phyloP scores from a whole-genome alignment of 2,797 vertebrate species.

The Alcedo atthis region DNA sequence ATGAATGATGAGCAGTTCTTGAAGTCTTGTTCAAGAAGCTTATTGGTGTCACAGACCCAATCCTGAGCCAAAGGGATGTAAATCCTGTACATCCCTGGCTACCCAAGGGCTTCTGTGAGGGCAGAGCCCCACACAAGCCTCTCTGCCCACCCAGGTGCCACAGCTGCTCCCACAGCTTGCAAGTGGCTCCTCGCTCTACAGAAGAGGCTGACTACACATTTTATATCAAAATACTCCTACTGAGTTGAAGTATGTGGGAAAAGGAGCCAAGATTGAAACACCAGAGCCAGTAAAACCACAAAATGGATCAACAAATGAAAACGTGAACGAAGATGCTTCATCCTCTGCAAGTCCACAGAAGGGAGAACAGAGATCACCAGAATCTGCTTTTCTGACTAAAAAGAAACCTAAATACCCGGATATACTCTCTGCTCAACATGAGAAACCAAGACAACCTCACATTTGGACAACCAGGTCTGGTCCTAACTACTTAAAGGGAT shows the following conservation, averaged over 20 bases:
- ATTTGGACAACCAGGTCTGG: background rate
- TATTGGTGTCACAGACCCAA: background rate
- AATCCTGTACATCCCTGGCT: background rate
- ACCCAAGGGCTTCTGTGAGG: background rate
- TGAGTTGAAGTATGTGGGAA: background rate
- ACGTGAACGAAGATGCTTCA: conserved; percentile 11
- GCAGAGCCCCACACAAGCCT: background rate
- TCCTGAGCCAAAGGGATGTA: background rate
- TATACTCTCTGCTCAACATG: background rate
- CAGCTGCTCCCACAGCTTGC: background rate
- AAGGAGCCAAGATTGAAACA: background rate
- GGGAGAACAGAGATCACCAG: background rate
- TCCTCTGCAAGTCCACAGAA: background rate
- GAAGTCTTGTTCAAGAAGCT: background rate
- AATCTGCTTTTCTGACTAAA: background rate
- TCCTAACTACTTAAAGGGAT: background rate
- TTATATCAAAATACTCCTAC: conserved; percentile 14
- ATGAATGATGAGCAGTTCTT: rapidly evolving
- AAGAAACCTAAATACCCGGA: background rate
- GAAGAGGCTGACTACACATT: background rate
- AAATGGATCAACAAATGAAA: conserved; percentile 3
- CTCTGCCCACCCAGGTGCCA: rapidly evolving
- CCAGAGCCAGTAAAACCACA: background rate
- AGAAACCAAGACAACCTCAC: background rate
- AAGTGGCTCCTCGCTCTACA: background rate